A percentile compares a stretch with the other conserved stretches of the same genome.
Evolutionary conservation across 2,797 vertebrate species (phyloP).

Genomic region (Ptychadena robeensis): DNA sequence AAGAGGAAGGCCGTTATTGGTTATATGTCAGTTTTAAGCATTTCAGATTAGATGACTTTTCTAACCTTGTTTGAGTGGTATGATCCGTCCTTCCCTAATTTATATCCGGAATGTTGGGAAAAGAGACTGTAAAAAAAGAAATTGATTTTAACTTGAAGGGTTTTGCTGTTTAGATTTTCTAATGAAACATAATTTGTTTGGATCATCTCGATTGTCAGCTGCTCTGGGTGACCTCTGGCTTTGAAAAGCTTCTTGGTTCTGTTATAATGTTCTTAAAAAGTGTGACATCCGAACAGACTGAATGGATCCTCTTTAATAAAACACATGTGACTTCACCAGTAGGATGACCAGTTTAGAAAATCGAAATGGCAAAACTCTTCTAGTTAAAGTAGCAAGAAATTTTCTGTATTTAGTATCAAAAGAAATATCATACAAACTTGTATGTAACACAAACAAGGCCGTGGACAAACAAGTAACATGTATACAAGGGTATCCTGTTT

Average conservation of each 20-base stretch:
- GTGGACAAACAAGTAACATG: no score
- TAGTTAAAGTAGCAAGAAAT: no score
- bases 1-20: neutral
- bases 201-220: conserved; percentile 32
- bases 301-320: conserved; percentile 4
- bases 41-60: neutral
- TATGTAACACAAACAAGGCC: no score
- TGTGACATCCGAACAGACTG: neutral
- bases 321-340: neutral
- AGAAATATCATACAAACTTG: no score
- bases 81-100: neutral
- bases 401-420: no score
- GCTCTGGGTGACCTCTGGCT: conserved; percentile 8
- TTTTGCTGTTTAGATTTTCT: neutral
- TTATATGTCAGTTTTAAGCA: neutral
- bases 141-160: neutral
- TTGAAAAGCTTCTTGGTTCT: neutral
- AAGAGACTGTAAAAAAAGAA: neutral
- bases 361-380: no score
- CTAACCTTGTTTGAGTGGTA: neutral
- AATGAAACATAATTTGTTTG: neutral
- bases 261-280: neutral
- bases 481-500: no score
- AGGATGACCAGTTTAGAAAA: no score
- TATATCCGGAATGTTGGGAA: neutral